phyloP scores from a whole-genome alignment of 2,113 vertebrate species.

The Lampris megalopsis region DNA sequence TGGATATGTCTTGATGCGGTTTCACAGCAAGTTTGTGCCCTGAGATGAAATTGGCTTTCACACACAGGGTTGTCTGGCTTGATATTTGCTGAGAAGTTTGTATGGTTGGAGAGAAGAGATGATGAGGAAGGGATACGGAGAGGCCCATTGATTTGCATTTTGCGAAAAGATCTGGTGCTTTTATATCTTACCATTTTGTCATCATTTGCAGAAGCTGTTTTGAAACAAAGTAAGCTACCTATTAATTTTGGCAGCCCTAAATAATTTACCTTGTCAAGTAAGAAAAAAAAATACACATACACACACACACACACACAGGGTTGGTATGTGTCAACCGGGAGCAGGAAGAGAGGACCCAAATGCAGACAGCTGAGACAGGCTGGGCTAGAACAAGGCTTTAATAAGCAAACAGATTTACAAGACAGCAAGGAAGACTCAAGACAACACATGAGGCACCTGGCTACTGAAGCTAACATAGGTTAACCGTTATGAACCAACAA shows the following conservation, averaged over 20 bases:
- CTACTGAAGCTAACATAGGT: too few relatives aligned
- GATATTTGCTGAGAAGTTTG: neutral
- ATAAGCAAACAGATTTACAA: too few relatives aligned
- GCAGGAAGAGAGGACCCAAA: neutral
- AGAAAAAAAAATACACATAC: neutral
- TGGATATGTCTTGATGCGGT: neutral
- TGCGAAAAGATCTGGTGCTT: neutral
- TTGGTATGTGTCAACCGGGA: neutral
- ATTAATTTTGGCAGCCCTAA: neutral
- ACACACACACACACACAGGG: too few relatives aligned
- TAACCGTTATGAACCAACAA: too few relatives aligned
- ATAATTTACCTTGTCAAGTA: neutral
- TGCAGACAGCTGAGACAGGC: too few relatives aligned
- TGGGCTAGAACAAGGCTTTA: too few relatives aligned
- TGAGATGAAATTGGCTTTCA: constrained; percentile 7
- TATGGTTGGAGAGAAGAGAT: neutral
- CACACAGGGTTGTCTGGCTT: neutral
- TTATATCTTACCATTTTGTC: neutral
- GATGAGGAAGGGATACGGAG: neutral
- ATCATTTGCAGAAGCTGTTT: neutral
- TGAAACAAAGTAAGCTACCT: neutral
- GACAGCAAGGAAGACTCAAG: too few relatives aligned
- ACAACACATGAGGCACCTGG: too few relatives aligned
- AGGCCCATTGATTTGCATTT: neutral
- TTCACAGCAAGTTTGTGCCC: too few relatives aligned